These are phyloP conservation scores for Diglossa brunneiventris DNA, from an alignment of 2,113 vertebrate genomes.

Conservation along the genomic window DNA sequence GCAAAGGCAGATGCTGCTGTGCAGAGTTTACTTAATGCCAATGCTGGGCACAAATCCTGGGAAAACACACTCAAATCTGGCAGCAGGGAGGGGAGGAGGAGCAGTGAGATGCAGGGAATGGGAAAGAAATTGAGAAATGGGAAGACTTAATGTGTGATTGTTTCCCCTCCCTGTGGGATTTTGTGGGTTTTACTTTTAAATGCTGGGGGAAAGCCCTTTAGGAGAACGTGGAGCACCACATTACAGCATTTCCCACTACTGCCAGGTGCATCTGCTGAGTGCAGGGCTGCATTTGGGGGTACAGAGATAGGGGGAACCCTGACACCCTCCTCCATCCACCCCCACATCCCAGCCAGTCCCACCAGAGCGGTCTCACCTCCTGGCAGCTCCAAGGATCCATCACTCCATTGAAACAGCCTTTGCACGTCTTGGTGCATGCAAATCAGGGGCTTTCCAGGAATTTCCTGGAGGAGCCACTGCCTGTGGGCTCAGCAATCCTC, in stretches of 20 bases:
- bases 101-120: not conserved
- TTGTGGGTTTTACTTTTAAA: not conserved
- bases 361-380: not conserved
- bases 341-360: not conserved
- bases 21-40: not conserved
- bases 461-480: not conserved
- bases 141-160: not conserved
- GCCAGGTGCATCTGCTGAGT: not conserved
- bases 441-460: not conserved
- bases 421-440: not conserved
- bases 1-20: not conserved
- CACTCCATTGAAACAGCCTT: not conserved
- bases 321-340: not conserved
- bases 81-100: not conserved
- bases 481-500: not conserved
- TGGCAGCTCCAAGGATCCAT: not conserved
- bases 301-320: not conserved
- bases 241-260: not conserved
- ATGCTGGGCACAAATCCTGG: not conserved
- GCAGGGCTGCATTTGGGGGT: not conserved
- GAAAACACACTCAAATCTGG: not conserved
- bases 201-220: not conserved
- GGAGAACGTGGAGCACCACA: fast-evolving
- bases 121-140: not conserved
- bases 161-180: not conserved